A percentile compares a stretch with the other conserved stretches of the same genome.
Evolutionary conservation across 2,113 vertebrate genomes (phyloP).

Genomic region (Neotragus pygmaeus): DNA sequence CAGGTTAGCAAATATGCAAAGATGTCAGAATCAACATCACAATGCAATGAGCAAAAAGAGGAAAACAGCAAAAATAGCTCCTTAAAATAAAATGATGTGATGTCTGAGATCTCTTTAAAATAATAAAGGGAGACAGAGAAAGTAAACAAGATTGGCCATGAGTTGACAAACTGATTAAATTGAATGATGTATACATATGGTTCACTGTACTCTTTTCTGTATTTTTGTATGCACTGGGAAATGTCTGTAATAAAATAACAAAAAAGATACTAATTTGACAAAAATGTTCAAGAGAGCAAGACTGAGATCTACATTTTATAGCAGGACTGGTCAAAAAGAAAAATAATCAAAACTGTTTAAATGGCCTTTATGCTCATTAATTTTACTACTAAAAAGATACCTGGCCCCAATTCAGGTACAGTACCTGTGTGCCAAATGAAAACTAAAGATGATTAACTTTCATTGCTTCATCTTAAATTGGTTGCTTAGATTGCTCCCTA

Average conservation of each 20-base stretch:
- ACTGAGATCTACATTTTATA: neutral
- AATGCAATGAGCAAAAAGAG: neutral
- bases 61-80: neutral
- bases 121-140: neutral
- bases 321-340: neutral
- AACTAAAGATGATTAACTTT: neutral
- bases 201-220: neutral
- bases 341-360: neutral
- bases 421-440: neutral
- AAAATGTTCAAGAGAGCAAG: neutral
- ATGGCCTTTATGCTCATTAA: neutral
- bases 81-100: neutral
- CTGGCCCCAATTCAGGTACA: neutral
- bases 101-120: neutral
- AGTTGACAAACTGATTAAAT: neutral
- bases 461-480: neutral
- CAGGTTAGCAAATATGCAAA: neutral
- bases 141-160: neutral
- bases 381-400: neutral
- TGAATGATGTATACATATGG: neutral
- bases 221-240: neutral
- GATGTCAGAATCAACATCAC: neutral
- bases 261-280: neutral
- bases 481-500: neutral
- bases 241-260: neutral